Evolutionary conservation across 2,888 invertebrate species (phyloP).

Genomic region (Pterostichus niger): DNA sequence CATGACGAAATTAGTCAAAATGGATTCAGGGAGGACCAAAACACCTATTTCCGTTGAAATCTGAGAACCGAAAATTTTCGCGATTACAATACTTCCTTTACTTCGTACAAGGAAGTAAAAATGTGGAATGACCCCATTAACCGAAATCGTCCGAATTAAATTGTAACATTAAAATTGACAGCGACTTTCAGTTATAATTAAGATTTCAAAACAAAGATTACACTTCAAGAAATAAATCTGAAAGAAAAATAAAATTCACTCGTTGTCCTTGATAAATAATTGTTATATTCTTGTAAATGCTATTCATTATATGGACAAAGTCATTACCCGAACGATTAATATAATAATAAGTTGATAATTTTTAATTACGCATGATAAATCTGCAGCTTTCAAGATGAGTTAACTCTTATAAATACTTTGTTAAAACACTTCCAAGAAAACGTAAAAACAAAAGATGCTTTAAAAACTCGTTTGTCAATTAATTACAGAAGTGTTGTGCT

Average conservation of each 20-base stretch:
- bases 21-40: no score
- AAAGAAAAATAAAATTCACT: not conserved
- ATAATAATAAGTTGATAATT: conserved; percentile 15
- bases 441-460: conserved; percentile 17
- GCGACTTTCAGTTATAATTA: not conserved
- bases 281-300: not conserved
- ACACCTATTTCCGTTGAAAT: no score
- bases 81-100: no score
- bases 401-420: not conserved
- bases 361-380: not conserved
- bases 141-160: no score
- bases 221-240: not conserved
- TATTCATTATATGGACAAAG: not conserved
- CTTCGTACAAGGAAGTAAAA: no score
- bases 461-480: conserved; percentile 50
- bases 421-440: not conserved
- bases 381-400: conserved; percentile 1
- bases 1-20: no score
- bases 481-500: not conserved
- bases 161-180: no score
- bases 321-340: not conserved
- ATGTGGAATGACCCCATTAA: no score
- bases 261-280: conserved; percentile 2
- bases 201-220: conserved; percentile 11
- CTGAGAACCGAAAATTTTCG: no score